Conservation (phyloP, 2,797 vertebrate genomes). For the Melanotaenia maccullochi region DNA sequence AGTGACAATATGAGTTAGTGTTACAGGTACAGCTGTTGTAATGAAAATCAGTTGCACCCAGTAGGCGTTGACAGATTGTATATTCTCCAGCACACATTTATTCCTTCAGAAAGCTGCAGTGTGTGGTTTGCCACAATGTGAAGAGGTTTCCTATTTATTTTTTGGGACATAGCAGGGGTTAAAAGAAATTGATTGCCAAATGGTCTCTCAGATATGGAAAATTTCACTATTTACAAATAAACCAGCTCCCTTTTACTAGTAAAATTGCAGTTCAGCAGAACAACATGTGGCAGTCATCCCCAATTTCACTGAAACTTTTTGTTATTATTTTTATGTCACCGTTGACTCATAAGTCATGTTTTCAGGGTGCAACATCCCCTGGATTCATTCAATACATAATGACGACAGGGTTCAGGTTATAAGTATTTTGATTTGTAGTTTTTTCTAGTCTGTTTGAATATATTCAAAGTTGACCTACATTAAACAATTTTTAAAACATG, state of each 20-base stretch:
- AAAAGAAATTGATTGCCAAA: constrained; percentile 3
- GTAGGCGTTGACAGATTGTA: constrained; percentile 41
- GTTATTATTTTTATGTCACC: no score
- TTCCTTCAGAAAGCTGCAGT: constrained; percentile 17
- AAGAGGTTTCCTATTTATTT: constrained; percentile 28
- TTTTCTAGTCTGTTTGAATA: no score
- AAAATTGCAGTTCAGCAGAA: neutral
- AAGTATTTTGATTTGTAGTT: no score
- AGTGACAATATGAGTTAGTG: constrained; percentile 43
- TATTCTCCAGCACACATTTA: constrained; percentile 7
- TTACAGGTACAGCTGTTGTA: constrained; percentile 39
- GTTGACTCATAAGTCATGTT: no score
- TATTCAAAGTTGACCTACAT: no score
- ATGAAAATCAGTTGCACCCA: constrained; percentile 24
- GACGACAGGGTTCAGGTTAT: no score
- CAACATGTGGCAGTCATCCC: neutral
- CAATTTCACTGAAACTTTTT: no score
- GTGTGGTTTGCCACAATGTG: constrained; percentile 14
- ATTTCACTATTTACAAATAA: neutral
- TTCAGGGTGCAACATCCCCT: no score
- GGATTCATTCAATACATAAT: no score
- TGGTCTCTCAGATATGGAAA: neutral
- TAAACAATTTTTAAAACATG: no score
- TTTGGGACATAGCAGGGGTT: neutral
- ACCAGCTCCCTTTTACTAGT: neutral